Evolutionary conservation across 2,113 vertebrate species (phyloP).

Genomic region (Grus americana): DNA sequence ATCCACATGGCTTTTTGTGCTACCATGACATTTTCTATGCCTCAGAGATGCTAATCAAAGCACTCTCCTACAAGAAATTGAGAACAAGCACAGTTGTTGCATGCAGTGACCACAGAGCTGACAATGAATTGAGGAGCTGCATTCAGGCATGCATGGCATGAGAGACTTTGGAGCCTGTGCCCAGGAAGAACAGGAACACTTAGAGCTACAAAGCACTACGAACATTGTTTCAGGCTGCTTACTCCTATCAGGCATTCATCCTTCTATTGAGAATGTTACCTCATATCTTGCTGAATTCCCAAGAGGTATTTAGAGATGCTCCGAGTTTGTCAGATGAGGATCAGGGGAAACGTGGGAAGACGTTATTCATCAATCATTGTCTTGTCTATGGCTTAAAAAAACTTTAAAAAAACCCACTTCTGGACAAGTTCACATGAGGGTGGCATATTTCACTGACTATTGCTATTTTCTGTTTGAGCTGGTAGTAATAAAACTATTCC

Average conservation of each 20-base stretch:
- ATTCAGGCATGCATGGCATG: accelerated
- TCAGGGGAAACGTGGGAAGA: neutral
- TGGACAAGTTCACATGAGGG: neutral
- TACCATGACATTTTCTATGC: neutral
- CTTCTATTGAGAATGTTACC: neutral
- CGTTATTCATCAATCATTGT: neutral
- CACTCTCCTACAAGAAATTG: neutral
- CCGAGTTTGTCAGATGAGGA: neutral
- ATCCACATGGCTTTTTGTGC: neutral
- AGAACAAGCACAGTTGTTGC: neutral
- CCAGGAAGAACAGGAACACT: neutral
- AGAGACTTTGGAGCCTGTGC: neutral
- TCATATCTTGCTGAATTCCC: neutral
- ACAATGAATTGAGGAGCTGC: neutral
- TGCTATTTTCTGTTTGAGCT: neutral
- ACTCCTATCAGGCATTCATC: neutral
- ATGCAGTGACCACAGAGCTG: neutral
- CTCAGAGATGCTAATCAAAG: neutral
- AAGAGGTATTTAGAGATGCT: neutral
- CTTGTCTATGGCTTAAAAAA: neutral
- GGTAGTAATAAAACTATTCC: neutral
- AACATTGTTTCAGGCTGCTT: neutral
- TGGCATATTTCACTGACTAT: neutral
- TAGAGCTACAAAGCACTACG: neutral
- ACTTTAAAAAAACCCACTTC: neutral